These are phyloP conservation scores for Pimephales promelas DNA, from an alignment of 2,113 vertebrate genomes.

Conservation along the genomic window DNA sequence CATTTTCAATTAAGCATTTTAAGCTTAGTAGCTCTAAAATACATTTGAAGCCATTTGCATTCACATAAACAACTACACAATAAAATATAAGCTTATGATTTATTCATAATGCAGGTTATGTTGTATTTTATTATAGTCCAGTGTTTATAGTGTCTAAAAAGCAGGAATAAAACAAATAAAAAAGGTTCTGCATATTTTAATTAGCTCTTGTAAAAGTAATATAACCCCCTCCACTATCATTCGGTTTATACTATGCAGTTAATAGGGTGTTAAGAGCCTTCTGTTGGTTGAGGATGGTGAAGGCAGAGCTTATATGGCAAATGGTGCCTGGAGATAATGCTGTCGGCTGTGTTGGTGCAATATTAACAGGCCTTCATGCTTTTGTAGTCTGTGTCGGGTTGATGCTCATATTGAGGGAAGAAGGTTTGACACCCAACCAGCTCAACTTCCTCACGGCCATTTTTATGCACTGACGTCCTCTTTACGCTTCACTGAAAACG, in stretches of 20 bases:
- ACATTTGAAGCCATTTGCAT: neutral
- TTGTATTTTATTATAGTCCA: neutral
- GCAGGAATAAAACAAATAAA: neutral
- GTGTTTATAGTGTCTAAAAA: neutral
- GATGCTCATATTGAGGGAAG: slow-evolving; percentile 23
- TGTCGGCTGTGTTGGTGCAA: slow-evolving; percentile 16
- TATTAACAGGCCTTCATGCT: slow-evolving; percentile 37
- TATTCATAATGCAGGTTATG: neutral
- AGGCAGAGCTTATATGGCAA: slow-evolving; percentile 20
- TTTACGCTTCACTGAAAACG: slow-evolving; percentile 1
- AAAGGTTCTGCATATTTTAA: neutral
- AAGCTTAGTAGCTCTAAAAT: neutral
- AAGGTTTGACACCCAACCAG: slow-evolving; percentile 3
- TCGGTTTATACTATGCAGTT: neutral
- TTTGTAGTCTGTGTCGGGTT: neutral
- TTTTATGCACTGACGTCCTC: slow-evolving; percentile 22
- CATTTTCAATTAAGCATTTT: neutral
- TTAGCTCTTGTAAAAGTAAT: neutral
- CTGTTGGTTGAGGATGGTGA: slow-evolving; percentile 7
- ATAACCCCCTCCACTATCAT: neutral
- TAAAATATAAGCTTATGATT: neutral
- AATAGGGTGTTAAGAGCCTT: slow-evolving; percentile 9
- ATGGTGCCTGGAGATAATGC: slow-evolving; percentile 17
- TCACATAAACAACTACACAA: neutral
- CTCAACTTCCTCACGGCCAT: slow-evolving; percentile 22